Percentiles rank a stretch among this genome's conserved stretches.
Conservation (phyloP, 2,113 vertebrate genomes). For the Chascanopsetta lugubris region DNA sequence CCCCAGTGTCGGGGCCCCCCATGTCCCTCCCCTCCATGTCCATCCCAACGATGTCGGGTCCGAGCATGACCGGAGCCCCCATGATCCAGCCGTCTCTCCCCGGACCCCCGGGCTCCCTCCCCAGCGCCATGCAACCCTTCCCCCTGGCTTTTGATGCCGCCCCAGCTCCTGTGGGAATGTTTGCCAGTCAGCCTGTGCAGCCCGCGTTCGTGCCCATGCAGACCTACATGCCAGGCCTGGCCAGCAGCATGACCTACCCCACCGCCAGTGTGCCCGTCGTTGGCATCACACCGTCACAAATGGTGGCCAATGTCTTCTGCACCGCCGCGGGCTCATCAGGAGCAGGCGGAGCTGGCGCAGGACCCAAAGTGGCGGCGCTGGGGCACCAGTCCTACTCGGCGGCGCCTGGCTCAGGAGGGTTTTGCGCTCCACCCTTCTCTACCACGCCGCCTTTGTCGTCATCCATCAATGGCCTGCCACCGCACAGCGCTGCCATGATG, state of each 20-base stretch:
- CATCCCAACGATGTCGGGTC: constrained; percentile 73
- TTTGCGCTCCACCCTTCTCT: constrained; percentile 64
- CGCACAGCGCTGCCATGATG: constrained; percentile 56
- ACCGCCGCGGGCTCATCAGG: constrained; percentile 82
- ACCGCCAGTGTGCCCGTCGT: constrained; percentile 87
- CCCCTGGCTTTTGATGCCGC: constrained; percentile 80
- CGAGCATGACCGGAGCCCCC: constrained; percentile 72
- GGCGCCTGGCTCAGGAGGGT: constrained; percentile 53
- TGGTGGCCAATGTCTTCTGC: constrained; percentile 94
- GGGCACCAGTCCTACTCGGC: constrained; percentile 66
- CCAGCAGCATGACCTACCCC: constrained; percentile 85
- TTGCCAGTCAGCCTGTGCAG: constrained; percentile 81
- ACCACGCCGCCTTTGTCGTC: constrained; percentile 55
- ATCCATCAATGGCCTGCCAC: constrained; percentile 72
- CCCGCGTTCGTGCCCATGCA: constrained; percentile 85
- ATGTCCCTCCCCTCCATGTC: constrained; percentile 80
- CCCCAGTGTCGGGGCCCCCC: constrained; percentile 70
- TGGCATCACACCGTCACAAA: constrained; percentile 93
- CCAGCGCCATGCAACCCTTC: constrained; percentile 83
- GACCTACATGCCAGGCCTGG: constrained; percentile 83
- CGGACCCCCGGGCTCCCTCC: constrained; percentile 77
- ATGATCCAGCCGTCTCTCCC: constrained; percentile 65
- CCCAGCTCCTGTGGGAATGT: constrained; percentile 81
- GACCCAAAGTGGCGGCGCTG: constrained; percentile 73
- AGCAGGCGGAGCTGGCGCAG: constrained; percentile 63